These are phyloP conservation scores for Kryptolebias marmoratus DNA, from an alignment of 2,113 vertebrate species.

Conservation along the genomic window DNA sequence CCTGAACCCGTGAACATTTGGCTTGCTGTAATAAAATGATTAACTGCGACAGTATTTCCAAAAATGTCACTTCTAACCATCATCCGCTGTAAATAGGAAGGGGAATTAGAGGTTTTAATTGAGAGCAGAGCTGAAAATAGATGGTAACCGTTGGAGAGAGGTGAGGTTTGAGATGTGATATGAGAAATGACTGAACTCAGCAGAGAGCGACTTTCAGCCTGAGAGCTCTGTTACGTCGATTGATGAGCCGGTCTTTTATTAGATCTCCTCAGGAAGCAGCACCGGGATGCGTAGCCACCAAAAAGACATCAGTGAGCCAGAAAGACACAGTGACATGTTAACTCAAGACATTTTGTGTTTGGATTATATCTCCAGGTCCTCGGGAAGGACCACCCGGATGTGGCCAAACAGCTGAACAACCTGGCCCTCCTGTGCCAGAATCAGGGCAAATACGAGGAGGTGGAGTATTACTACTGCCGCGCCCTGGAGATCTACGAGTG, in stretches of 20 bases:
- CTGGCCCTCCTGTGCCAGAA: conserved; percentile 97
- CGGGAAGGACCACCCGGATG: conserved; percentile 95
- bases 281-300: conserved; percentile 2
- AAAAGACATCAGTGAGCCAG: neutral
- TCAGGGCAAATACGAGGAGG: conserved; percentile 98
- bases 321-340: neutral
- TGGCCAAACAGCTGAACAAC: conserved; percentile 98
- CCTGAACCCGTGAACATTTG: conserved; percentile 25
- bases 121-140: conserved; percentile 56
- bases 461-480: conserved; percentile 95
- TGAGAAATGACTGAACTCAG: conserved; percentile 18
- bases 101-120: conserved; percentile 59
- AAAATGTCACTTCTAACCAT: conserved; percentile 17
- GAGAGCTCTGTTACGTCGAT: conserved; percentile 49
- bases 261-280: conserved; percentile 42
- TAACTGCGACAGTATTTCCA: conserved; percentile 27
- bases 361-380: conserved; percentile 84
- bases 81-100: conserved; percentile 44
- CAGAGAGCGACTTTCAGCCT: conserved; percentile 36
- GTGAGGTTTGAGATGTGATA: conserved; percentile 14
- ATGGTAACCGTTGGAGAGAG: conserved; percentile 11
- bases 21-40: conserved; percentile 31
- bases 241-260: conserved; percentile 59
- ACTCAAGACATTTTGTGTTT: conserved; percentile 9
- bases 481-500: conserved; percentile 96